Conservation (phyloP, 2,113 vertebrate species). For the Euleptes europaea region DNA sequence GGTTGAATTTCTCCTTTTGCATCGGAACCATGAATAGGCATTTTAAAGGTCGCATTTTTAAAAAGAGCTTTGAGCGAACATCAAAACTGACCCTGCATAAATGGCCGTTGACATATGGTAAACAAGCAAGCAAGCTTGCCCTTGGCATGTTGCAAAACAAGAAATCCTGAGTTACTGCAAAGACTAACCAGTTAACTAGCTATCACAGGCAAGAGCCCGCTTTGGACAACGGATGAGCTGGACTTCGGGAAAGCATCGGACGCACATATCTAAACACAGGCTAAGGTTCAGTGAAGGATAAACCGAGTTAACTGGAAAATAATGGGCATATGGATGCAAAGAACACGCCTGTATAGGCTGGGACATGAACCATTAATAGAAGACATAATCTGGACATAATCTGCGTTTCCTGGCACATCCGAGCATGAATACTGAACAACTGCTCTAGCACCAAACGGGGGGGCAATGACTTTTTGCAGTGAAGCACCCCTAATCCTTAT, state of each 20-base stretch:
- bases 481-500: constrained; percentile 37
- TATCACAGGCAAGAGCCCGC: background rate
- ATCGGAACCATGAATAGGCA: too few relatives aligned
- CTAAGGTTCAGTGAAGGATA: background rate
- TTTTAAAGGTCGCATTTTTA: too few relatives aligned
- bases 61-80: too few relatives aligned
- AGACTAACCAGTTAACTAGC: background rate
- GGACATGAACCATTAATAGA: background rate
- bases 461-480: constrained; percentile 19
- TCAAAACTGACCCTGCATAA: too few relatives aligned
- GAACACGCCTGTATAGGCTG: background rate
- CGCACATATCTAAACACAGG: background rate
- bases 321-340: background rate
- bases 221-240: background rate
- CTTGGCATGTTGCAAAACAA: background rate
- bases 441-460: constrained; percentile 16
- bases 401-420: background rate
- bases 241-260: background rate
- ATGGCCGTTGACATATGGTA: too few relatives aligned
- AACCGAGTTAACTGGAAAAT: background rate
- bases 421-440: constrained; percentile 11
- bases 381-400: background rate
- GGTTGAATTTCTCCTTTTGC: too few relatives aligned
- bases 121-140: background rate
- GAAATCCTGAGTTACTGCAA: background rate